phyloP scores from a whole-genome alignment of 53 echinoderm and acorn worm genomes.

The Luidia sarsii region DNA sequence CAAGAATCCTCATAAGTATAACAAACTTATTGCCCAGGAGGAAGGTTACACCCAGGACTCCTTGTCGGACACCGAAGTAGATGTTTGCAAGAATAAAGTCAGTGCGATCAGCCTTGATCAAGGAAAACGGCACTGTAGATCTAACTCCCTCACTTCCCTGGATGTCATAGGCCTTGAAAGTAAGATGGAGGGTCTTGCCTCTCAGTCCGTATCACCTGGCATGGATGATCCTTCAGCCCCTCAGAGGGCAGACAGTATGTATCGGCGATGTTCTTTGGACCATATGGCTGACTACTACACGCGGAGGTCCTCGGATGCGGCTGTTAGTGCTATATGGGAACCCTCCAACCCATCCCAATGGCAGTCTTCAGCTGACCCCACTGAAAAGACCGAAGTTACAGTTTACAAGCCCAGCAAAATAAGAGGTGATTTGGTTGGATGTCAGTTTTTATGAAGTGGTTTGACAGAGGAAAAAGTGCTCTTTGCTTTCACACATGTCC shows the following conservation, averaged over 20 bases:
- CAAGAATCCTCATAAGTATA: conserved; percentile 78
- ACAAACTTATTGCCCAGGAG: conserved; percentile 43
- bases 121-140: not conserved
- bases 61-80: not conserved
- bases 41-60: conserved; percentile 26
- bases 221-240: not conserved
- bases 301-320: conserved; percentile 19
- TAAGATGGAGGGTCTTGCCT: not conserved
- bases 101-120: not conserved
- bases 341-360: not conserved
- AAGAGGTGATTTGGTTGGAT: conserved; percentile 13
- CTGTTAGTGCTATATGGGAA: conserved; percentile 37
- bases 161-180: not conserved
- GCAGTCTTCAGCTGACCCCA: not conserved
- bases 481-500: too few species aligned
- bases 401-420: conserved; percentile 15
- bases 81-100: not conserved
- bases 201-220: not conserved
- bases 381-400: not conserved
- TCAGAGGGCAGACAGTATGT: conserved; percentile 33
- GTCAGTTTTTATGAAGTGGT: not conserved
- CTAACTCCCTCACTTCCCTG: conserved; percentile 48
- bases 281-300: conserved; percentile 47
- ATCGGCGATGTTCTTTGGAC: conserved; percentile 38
- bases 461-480: not conserved